Evolutionary conservation across 2,797 vertebrate genomes (phyloP), one percentile per base, ranked within the genome.

Genomic region (Phoebastria nigripes): DNA sequence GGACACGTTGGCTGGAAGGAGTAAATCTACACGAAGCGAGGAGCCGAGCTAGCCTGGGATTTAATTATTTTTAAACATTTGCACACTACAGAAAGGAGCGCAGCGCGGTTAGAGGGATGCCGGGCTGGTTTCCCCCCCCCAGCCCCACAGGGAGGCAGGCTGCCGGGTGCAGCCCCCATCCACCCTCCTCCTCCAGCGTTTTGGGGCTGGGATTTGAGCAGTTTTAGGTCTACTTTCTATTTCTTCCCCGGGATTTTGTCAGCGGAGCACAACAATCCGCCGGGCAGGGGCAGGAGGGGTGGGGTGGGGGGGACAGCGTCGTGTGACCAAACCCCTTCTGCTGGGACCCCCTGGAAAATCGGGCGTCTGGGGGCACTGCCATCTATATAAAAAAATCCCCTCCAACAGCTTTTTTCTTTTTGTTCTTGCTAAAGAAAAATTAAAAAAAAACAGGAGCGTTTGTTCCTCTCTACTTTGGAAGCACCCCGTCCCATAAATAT

Each of bases 401-500:
- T 82, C 73, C 62, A 65, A 72, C 65, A 93, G 90, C 76, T 92
- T 91, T 91, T 92, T 90, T 76, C 69, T 96, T 93, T 96, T 97
- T 97, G 85, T 94, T 77, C 91, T 89, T 92, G 67, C 69, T 69
- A n/a, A 95, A 96, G 89, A 94, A 94, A 96, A 88, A 93, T 41
- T 37, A 37, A 39, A 49, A 18, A 83, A 95, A 96, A 71, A 87
- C 94, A 87, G 92, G 90, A 89, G 96, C 96, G 96, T 97, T 95
- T 77, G 94, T 97, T 97, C 96, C 91, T 97, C 96, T 97, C 90
- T 95, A 93, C 97, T 98, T 97, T 98, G 97, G 97, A 98, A 98
- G 97, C 87, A 82, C 93, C 95, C 92, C 44, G 70, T 89, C 84
- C 88, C 87, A 97, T 97, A 97, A 98, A 97, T 95, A 94, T 97